Evolutionary conservation across 1,140 invertebrate genomes (phyloP), one percentile per base, ranked within the genome.

Genomic region (Apis florea): DNA sequence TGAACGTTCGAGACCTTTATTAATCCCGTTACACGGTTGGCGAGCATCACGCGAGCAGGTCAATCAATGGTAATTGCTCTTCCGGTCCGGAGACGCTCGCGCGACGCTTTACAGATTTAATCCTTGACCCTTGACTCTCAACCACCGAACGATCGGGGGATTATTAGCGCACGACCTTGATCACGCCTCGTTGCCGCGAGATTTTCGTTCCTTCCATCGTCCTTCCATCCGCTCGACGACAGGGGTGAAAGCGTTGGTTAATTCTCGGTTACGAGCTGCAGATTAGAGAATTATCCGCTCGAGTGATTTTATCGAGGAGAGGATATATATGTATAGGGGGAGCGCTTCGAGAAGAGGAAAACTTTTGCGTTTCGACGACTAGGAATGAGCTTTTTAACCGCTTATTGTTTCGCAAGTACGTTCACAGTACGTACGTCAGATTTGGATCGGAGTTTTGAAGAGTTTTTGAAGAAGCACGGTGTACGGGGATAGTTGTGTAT

Each of bases 41-140:
- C 70, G 70, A 68, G 63, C 58, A 81, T 74, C 69, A 66, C 82
- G 75, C 79, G 80, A 87, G 70, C 72, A 85, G 80, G 83, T 84
- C 88, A 92, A 90, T 92, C 85, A 88, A 83, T 87, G 83, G 87
- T 91, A 91, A 92, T 92, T 92, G 82, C 79, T 78, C 85, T 85
- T 89, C 85, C 86, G 83, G 83, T 88, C 81, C 69, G 82, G 31
- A 73, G 87, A 89, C 85, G 63, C 64, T 53, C 59, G 76, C 82
- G 72, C 82, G 82, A 78, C 82, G 69, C 58, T 40, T 40, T 40
- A 40, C 76, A 83, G 82, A 86, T 83, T 84, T 82, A 79, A 85
- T 83, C 75, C 85, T 85, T 88, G 86, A 88, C 83, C 83, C 83
- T 79, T 70, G 69, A 40, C 59, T 68, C 79, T 79, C 81, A 63